Evolutionary conservation across 2,888 invertebrate species (phyloP).

Genomic region (Drosophila anomalata): DNA sequence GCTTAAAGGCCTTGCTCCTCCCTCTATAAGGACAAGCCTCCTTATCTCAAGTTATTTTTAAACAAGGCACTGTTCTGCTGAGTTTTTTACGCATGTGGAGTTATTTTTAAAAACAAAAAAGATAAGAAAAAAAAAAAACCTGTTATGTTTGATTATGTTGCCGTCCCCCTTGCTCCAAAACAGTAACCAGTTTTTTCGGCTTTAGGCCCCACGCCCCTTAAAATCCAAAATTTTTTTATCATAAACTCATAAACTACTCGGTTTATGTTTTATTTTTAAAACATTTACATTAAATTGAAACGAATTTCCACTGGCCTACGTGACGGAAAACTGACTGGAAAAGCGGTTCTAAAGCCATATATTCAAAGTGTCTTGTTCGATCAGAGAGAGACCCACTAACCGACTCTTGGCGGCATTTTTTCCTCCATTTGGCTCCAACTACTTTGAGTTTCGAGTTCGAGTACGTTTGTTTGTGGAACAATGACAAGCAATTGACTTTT

Average conservation of each 20-base stretch:
- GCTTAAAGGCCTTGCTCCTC: neutral
- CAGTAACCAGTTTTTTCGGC: constrained; percentile 43
- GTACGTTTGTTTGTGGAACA: neutral
- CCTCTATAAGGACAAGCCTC: constrained; percentile 25
- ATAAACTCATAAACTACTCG: constrained; percentile 37
- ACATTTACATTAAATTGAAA: constrained; percentile 33
- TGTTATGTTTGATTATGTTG: constrained; percentile 51
- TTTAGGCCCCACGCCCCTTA: constrained; percentile 33
- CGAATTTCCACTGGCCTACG: constrained; percentile 57
- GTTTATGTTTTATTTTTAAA: constrained; percentile 43
- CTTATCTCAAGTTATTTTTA: constrained; percentile 54
- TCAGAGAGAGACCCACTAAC: constrained; percentile 44
- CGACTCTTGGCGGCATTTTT: constrained; percentile 39
- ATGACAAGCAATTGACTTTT: constrained; percentile 3
- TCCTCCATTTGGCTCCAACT: constrained; percentile 31
- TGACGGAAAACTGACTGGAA: constrained; percentile 45
- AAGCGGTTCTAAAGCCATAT: constrained; percentile 51
- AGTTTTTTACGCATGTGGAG: constrained; percentile 16
- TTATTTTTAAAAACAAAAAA: constrained; percentile 46
- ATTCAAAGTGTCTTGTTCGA: constrained; percentile 15
- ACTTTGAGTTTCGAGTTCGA: constrained; percentile 34
- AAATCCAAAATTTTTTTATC: constrained; percentile 27
- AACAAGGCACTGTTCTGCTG: constrained; percentile 25
- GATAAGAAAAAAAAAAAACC: constrained; percentile 48
- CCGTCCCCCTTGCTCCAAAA: constrained; percentile 1